Conservation (phyloP, 2,113 vertebrate species). For the Trinectes maculatus region DNA sequence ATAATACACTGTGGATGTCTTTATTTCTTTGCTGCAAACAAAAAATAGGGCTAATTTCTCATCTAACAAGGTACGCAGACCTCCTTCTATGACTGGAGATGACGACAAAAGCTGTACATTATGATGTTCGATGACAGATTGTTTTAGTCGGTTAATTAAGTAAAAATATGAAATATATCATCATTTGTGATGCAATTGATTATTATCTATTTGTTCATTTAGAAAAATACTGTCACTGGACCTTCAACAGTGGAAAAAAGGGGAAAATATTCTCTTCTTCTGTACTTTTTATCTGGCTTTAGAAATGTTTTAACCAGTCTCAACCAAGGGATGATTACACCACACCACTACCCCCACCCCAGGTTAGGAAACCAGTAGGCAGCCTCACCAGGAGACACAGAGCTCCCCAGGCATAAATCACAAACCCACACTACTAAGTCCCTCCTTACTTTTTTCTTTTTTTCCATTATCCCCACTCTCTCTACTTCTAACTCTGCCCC, state of each 20-base stretch:
- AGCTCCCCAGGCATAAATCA: conserved; percentile 71
- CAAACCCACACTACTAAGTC: conserved; percentile 39
- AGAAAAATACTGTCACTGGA: no score
- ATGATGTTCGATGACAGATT: no score
- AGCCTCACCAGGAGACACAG: conserved; percentile 45
- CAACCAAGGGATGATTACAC: conserved; percentile 14
- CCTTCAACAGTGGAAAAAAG: no score
- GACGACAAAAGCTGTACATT: conserved; percentile 4
- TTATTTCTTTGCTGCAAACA: conserved; percentile 22
- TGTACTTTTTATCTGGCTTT: conserved; percentile 22
- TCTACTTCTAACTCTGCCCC: background rate
- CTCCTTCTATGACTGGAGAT: conserved; percentile 1
- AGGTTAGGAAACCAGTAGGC: conserved; percentile 59
- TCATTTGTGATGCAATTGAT: no score
- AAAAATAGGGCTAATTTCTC: conserved; percentile 11
- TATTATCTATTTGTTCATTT: no score
- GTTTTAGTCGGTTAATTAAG: no score
- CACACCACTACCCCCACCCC: background rate
- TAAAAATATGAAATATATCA: no score
- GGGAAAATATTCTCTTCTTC: no score
- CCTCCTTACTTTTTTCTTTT: conserved; percentile 16
- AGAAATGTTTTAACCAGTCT: background rate
- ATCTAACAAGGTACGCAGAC: conserved; percentile 31
- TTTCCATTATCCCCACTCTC: conserved; percentile 10
- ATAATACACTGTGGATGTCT: conserved; percentile 1